Conservation (phyloP, 2,113 vertebrate species). For the Larimichthys polyactis region DNA sequence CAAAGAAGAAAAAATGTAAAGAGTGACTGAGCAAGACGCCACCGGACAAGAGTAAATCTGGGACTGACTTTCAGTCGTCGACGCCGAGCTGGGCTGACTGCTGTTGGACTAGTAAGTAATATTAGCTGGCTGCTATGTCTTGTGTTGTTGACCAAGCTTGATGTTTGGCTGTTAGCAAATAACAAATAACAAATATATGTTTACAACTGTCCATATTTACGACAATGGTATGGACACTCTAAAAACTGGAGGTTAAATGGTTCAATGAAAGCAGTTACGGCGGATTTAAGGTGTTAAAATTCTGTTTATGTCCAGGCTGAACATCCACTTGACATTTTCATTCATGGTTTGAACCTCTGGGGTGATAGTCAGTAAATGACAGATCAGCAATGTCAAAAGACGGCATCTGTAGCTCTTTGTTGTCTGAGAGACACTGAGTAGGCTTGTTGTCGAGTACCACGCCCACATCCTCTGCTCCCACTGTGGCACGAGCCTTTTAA, state of each 20-base stretch:
- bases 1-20: too few species aligned
- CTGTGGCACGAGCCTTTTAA: conserved; percentile 62
- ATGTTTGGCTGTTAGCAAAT: too few species aligned
- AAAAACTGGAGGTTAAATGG: neutral
- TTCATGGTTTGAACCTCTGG: conserved; percentile 43
- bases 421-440: conserved; percentile 45
- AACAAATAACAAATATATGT: too few species aligned
- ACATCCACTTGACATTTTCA: conserved; percentile 44
- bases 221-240: too few species aligned
- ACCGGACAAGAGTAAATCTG: too few species aligned
- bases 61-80: too few species aligned
- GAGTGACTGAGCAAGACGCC: too few species aligned
- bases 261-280: neutral
- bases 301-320: conserved; percentile 17
- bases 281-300: conserved; percentile 19
- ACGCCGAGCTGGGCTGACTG: too few species aligned
- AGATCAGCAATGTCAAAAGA: conserved; percentile 49
- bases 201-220: too few species aligned
- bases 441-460: conserved; percentile 34
- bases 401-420: conserved; percentile 44
- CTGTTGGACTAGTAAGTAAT: too few species aligned
- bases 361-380: conserved; percentile 30
- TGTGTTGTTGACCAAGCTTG: too few species aligned
- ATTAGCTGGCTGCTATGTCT: too few species aligned
- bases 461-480: conserved; percentile 54